These are phyloP conservation scores for Eilema sororculum DNA, from an alignment of 2,888 invertebrate genomes.

Conservation along the genomic window DNA sequence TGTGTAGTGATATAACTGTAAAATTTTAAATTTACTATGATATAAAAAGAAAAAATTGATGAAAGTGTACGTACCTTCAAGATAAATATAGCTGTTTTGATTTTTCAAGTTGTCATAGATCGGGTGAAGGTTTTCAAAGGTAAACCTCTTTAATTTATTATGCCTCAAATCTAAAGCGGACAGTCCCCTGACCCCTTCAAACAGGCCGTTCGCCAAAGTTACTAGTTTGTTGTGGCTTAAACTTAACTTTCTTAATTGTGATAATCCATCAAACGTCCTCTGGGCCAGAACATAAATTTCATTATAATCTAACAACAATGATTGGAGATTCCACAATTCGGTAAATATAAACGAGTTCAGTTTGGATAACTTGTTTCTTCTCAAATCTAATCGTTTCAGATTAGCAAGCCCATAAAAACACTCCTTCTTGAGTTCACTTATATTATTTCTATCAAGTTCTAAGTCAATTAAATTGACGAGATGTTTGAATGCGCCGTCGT, in stretches of 20 bases:
- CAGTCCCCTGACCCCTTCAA: slow-evolving; percentile 90
- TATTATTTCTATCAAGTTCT: slow-evolving; percentile 92
- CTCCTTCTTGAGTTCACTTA: slow-evolving; percentile 91
- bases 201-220: slow-evolving; percentile 89
- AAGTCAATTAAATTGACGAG: slow-evolving; percentile 91
- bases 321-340: slow-evolving; percentile 91
- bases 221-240: slow-evolving; percentile 92
- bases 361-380: slow-evolving; percentile 91
- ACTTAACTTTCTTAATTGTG: slow-evolving; percentile 90
- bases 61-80: slow-evolving; percentile 89
- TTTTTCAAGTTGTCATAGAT: slow-evolving; percentile 92
- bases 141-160: slow-evolving; percentile 92
- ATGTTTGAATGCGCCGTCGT: slow-evolving; percentile 93
- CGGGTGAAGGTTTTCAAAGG: slow-evolving; percentile 91
- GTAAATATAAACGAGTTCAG: slow-evolving; percentile 93
- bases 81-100: slow-evolving; percentile 90
- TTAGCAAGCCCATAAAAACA: slow-evolving; percentile 92
- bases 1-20: neutral
- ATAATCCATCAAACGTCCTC: slow-evolving; percentile 92
- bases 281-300: slow-evolving; percentile 91
- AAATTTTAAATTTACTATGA: slow-evolving; percentile 14
- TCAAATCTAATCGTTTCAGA: slow-evolving; percentile 91
- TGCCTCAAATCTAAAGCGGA: slow-evolving; percentile 91
- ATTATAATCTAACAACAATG: slow-evolving; percentile 90
- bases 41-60: slow-evolving; percentile 16